Conservation (phyloP, 2,113 vertebrate genomes). For the Rhea americana region DNA sequence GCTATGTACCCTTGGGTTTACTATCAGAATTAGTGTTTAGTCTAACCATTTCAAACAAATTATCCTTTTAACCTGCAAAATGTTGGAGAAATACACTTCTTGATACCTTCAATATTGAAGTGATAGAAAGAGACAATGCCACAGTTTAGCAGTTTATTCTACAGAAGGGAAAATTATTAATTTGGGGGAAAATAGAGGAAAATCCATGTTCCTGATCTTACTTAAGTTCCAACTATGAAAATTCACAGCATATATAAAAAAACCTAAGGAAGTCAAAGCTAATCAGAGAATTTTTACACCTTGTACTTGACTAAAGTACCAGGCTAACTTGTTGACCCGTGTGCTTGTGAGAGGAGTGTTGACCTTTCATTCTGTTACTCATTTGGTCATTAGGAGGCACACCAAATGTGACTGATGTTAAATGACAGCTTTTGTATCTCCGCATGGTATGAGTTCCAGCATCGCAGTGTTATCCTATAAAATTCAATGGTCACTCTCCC, state of each 20-base stretch:
- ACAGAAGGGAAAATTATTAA: neutral
- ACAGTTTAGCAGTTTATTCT: neutral
- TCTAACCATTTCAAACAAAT: neutral
- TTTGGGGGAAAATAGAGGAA: neutral
- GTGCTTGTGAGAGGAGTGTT: too few species aligned
- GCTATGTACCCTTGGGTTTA: neutral
- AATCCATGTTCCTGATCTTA: neutral
- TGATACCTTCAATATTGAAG: neutral
- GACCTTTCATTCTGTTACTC: neutral
- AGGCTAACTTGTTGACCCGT: neutral
- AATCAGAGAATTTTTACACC: neutral
- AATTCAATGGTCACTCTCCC: neutral
- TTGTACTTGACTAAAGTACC: neutral
- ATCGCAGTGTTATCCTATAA: neutral
- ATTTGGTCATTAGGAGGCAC: neutral
- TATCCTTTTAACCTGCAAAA: neutral
- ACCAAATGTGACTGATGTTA: neutral
- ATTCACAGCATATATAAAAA: neutral
- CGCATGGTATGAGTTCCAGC: neutral
- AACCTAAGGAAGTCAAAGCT: neutral
- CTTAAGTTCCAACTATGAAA: neutral
- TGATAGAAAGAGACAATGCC: neutral
- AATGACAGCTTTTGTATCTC: neutral
- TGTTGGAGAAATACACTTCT: neutral
- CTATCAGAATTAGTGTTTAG: neutral